Evolutionary conservation across 2,797 vertebrate species (phyloP), one percentile per base, ranked within the genome.

Genomic region (Sebastes diaconus): DNA sequence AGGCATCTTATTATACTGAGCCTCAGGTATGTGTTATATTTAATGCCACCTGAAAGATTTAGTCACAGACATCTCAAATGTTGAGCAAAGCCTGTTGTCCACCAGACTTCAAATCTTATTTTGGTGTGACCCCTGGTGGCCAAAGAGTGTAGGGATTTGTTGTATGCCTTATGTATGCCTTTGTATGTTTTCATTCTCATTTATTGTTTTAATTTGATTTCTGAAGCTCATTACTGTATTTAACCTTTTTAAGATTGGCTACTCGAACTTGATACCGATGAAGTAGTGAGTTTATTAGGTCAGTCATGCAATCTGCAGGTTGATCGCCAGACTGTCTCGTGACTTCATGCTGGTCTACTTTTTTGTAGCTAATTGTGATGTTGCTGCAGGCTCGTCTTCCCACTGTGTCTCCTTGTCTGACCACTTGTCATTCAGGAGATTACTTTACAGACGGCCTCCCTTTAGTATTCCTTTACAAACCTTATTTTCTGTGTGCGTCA

Each of bases 61-160:
- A 16, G 50, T 32, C 27, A 12, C 13, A 64, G 63, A 20, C 30
- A 66, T 52, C 58, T 72, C 20, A 59, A 29, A 66, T 73, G 39
- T 71, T 52, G 11, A 22, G 46, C 79, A 76, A 83, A 77, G 81
- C 72, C 50, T 18, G 42, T 18, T 46, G 42, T 79, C 82, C 70
- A 20, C 2, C 11, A 63, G 24, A 27, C 16, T 27, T 65, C 67
- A 78, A 16, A 14, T 1, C 16, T 84, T 50, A 65, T 80, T 64
- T 4, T 72, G 63, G 77, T 84, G 81, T 78, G 90, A 88, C 92
- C 97, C 86, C 97, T 99, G 85, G 90, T 96, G 81, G 93, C 70
- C 42, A n/a, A 57, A 77, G 11, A 76, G 6, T 36, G 29, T 22
- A 25, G 2, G 2, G 30, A 39, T 1, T 8, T 12, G 25, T 59